Base-by-base conservation (phyloP, 2,888 invertebrate species). In the Drosophila nigritarsus region DNA sequence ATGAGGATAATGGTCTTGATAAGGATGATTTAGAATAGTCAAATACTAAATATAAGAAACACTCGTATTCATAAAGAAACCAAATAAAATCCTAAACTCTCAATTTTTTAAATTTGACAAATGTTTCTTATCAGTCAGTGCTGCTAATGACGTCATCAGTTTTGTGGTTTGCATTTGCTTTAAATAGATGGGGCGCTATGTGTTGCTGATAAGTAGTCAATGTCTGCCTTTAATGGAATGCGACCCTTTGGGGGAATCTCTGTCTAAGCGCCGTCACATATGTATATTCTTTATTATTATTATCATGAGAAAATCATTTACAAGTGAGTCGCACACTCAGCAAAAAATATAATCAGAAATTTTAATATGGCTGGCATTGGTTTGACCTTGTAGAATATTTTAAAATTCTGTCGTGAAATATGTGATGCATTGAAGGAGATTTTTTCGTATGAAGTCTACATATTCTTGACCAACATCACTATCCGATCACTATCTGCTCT, bases 221-320 rank as follows among this genome's bases (percentile, higher is more conserved):
- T 20, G 11, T 20, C 40, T n/a, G n/a, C 20, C 13, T 20, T 13
- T 7, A 3, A 20, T 15, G 20, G 20, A 45, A 45, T 20, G 45
- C 7, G 13, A 13, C 0, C 20, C 13, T 45, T 13, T 45, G 45
- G 7, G 20, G 20, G 1, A 38, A 18, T 18, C 3, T 13, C 7
- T n/a, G 36, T 15, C 36, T 36, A 7, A 15, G 1, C 36, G 36
- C 6, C 15, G 15, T 36, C 36, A 36, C 15, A 15, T 32, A 32
- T 32, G 4, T 18, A n/a, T 40, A 40, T 13, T 42, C 20, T 7
- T 13, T 20, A 20, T 42, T 42, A 13, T 42, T 13, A n/a, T 40
- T n/a, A n/a, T 40, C 91, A 92, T 24, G 90, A 92, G 73, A 93
- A 92, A 88, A 91, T 92, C 59, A 91, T 93, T 60, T 92, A 92